Percentiles rank a stretch among this genome's conserved stretches.
phyloP scores from a whole-genome alignment of 2,888 invertebrate genomes.

The Dugesia japonica region DNA sequence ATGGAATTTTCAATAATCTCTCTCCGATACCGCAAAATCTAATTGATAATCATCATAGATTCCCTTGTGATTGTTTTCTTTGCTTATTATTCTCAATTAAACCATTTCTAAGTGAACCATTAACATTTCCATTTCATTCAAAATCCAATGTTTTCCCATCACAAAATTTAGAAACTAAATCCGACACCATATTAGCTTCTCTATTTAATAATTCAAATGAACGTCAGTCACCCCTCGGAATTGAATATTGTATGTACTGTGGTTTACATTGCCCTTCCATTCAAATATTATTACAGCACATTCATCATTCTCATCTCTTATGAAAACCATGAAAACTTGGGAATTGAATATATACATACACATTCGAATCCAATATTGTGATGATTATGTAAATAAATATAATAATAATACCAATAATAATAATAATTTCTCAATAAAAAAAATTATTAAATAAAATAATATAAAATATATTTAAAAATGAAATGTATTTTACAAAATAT shows the following conservation, averaged over 20 bases:
- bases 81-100: background rate
- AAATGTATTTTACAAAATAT: too few species aligned
- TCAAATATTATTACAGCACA: background rate
- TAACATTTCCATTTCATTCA: background rate
- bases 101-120: background rate
- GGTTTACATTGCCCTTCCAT: background rate
- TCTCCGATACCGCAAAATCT: background rate
- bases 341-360: too few species aligned
- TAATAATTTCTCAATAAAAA: too few species aligned
- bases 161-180: background rate
- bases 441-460: too few species aligned
- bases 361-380: too few species aligned
- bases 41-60: background rate
- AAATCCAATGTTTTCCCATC: background rate
- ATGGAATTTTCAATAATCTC: background rate
- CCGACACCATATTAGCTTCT: background rate
- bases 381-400: too few species aligned
- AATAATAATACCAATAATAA: too few species aligned
- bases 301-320: background rate
- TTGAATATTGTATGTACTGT: slow-evolving; percentile 6
- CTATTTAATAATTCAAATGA: background rate
- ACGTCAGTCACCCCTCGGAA: background rate
- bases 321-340: too few species aligned
- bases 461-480: too few species aligned
- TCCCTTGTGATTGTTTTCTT: background rate